phyloP scores from a whole-genome alignment of 2,113 vertebrate genomes.

The Paratilapia polleni region DNA sequence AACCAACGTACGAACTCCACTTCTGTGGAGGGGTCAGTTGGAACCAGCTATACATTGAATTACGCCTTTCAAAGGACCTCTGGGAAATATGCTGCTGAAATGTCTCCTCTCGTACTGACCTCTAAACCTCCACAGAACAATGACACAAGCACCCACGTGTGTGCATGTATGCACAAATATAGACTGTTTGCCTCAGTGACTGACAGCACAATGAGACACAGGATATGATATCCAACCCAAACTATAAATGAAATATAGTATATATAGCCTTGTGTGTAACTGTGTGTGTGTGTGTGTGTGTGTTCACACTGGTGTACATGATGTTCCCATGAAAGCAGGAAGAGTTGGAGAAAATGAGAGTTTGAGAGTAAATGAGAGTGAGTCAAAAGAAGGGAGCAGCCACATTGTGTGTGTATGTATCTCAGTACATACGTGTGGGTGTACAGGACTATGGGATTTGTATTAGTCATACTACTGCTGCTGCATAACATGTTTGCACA shows the following conservation, averaged over 20 bases:
- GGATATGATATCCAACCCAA: constrained; percentile 46
- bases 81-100: constrained; percentile 69
- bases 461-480: constrained; percentile 36
- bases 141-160: constrained; percentile 4
- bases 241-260: constrained; percentile 41
- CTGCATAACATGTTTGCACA: constrained; percentile 22
- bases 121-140: constrained; percentile 63
- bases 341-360: neutral
- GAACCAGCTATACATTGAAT: constrained; percentile 46
- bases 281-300: neutral
- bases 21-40: neutral
- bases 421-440: constrained; percentile 25
- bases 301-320: neutral
- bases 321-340: neutral
- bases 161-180: constrained; percentile 38
- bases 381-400: constrained; percentile 30
- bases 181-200: constrained; percentile 55
- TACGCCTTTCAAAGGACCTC: constrained; percentile 49
- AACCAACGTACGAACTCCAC: constrained; percentile 4
- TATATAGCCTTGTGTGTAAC: constrained; percentile 1
- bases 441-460: constrained; percentile 30
- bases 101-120: constrained; percentile 59
- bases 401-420: neutral
- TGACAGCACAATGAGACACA: constrained; percentile 64
- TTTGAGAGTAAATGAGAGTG: neutral